Evolutionary conservation across 2,797 vertebrate genomes (phyloP).

Genomic region (Lepidocolaptes lacrymiger): DNA sequence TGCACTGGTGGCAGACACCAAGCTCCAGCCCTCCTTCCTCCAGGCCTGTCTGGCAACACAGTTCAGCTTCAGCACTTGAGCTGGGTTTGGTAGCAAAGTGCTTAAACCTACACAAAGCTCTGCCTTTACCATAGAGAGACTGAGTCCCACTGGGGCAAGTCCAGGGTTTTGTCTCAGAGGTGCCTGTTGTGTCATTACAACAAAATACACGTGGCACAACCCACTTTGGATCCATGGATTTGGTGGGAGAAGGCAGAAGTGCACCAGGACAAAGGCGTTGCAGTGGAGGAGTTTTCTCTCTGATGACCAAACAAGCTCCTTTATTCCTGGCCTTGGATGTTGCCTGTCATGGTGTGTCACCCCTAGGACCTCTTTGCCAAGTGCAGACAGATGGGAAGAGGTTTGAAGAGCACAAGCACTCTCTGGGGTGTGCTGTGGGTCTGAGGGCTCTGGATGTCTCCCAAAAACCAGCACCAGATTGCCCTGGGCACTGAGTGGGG

Average conservation of each 20-base stretch:
- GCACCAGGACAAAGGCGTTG: background rate
- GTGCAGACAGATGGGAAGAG: conserved; percentile 35
- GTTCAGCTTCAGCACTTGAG: background rate
- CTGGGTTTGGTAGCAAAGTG: background rate
- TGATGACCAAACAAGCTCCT: background rate
- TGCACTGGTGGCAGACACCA: background rate
- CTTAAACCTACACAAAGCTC: background rate
- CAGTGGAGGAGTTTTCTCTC: background rate
- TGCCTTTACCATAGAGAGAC: background rate
- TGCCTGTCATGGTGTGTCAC: background rate
- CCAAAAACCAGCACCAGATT: background rate
- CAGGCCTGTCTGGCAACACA: background rate
- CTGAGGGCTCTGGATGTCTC: background rate
- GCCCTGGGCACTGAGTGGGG: background rate
- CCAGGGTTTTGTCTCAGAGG: background rate
- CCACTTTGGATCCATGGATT: background rate
- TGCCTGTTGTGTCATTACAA: fast-evolving
- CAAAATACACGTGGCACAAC: background rate
- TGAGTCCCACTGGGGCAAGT: background rate
- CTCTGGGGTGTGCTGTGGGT: conserved; percentile 5
- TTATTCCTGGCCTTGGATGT: background rate
- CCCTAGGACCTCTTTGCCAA: conserved; percentile 9
- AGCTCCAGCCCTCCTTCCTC: background rate
- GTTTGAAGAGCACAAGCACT: background rate
- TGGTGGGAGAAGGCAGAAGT: background rate